Conservation (phyloP, 2,888 invertebrate genomes). For the Ichneumoninae sp. region DNA sequence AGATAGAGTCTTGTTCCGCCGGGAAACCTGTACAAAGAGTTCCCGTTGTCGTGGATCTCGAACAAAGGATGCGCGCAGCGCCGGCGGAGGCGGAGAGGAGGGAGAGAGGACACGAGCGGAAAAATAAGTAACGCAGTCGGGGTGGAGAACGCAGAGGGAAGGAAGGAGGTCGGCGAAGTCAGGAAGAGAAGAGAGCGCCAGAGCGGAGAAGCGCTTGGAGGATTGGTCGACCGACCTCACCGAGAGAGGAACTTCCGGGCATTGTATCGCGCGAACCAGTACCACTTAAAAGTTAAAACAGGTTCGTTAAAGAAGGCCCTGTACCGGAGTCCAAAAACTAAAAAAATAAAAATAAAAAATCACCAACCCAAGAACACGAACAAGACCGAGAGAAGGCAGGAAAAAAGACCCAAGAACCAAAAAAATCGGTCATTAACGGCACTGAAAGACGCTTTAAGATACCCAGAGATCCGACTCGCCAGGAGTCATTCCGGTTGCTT, state of each 20-base stretch:
- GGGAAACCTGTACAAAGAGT: constrained; percentile 46
- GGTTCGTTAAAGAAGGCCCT: constrained; percentile 66
- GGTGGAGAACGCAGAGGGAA: not conserved
- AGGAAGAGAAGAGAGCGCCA: constrained; percentile 47
- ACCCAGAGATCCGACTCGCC: not conserved
- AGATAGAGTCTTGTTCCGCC: constrained; percentile 36
- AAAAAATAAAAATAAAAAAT: constrained; percentile 19
- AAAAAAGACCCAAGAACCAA: not conserved
- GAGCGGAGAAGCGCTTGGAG: constrained; percentile 44
- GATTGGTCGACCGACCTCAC: constrained; percentile 31
- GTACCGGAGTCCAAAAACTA: not conserved
- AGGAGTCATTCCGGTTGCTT: not conserved
- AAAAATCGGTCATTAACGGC: not conserved
- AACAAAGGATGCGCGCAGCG: constrained; percentile 53
- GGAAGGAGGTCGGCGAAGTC: constrained; percentile 52
- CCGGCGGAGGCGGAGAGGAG: not conserved
- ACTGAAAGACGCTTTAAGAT: not conserved
- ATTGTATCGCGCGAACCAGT: constrained; percentile 74
- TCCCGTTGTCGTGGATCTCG: constrained; percentile 50
- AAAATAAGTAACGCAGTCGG: constrained; percentile 33
- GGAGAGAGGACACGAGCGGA: constrained; percentile 27
- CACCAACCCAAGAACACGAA: not conserved
- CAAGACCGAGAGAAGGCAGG: not conserved
- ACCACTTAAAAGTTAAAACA: constrained; percentile 79
- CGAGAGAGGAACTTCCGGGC: constrained; percentile 50